Conservation (phyloP, 2,113 vertebrate species). For the Lucifuga dentata region DNA sequence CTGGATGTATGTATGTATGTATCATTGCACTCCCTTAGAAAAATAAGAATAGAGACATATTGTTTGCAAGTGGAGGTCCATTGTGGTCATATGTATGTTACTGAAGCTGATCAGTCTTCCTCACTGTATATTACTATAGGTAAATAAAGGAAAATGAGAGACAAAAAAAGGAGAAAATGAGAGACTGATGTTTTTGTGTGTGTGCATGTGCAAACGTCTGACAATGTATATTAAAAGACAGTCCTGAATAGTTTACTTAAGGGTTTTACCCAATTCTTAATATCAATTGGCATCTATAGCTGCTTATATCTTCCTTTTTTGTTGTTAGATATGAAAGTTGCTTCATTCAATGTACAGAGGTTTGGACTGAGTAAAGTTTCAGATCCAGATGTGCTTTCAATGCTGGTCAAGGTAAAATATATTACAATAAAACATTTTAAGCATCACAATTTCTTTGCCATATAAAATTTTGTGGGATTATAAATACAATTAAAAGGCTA, state of each 20-base stretch:
- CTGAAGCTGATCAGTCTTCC: background rate
- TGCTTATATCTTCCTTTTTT: background rate
- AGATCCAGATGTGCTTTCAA: constrained; percentile 48
- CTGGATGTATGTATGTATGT: too few relatives aligned
- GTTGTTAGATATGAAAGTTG: constrained; percentile 62
- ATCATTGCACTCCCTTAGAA: constrained; percentile 2
- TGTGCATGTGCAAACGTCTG: too few relatives aligned
- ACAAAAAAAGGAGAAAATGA: too few relatives aligned
- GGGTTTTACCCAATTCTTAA: too few relatives aligned
- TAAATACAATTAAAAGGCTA: too few relatives aligned
- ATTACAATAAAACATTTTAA: background rate
- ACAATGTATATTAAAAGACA: background rate
- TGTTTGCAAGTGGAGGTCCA: too few relatives aligned
- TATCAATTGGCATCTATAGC: background rate
- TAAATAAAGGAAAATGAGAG: too few relatives aligned
- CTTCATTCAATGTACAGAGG: constrained; percentile 59
- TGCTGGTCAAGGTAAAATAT: constrained; percentile 60
- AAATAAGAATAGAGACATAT: constrained; percentile 30
- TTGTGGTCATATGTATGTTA: background rate
- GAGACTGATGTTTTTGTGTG: too few relatives aligned
- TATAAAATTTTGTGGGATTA: too few relatives aligned
- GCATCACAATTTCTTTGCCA: too few relatives aligned
- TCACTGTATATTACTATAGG: background rate
- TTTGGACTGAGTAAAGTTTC: constrained; percentile 58
- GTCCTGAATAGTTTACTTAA: background rate